These are phyloP conservation scores for Drosophila micromelanica DNA, from an alignment of 1,140 invertebrate genomes.

Conservation along the genomic window DNA sequence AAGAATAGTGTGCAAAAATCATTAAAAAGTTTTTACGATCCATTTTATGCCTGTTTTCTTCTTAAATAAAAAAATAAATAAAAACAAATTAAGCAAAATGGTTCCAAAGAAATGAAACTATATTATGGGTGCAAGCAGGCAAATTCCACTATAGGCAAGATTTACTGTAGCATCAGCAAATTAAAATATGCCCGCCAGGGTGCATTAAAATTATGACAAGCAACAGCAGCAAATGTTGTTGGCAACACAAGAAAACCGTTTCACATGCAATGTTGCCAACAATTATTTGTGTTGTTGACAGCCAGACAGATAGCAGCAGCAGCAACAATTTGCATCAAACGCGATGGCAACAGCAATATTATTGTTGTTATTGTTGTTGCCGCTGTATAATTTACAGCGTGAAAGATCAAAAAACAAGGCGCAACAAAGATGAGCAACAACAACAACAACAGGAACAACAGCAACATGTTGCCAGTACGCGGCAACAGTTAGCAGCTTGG, in stretches of 20 bases:
- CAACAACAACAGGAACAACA: conserved; percentile 36
- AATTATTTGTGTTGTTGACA: conserved; percentile 77
- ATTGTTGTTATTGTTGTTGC: conserved; percentile 23
- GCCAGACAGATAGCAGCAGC: conserved; percentile 60
- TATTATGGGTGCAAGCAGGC: conserved; percentile 8
- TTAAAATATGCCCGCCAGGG: conserved; percentile 44
- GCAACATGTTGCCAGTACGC: conserved; percentile 55
- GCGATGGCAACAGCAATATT: conserved; percentile 6
- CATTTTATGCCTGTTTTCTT: conserved; percentile 21
- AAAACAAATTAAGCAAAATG: conserved; percentile 13
- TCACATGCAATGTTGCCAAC: conserved; percentile 69
- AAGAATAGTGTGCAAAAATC: conserved; percentile 61
- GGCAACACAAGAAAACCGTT: conserved; percentile 49
- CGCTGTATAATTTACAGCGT: conserved; percentile 57
- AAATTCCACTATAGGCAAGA: conserved; percentile 15
- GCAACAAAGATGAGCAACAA: conserved; percentile 43
- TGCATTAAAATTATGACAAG: conserved; percentile 63
- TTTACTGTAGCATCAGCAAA: conserved; percentile 32
- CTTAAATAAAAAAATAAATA: no score
- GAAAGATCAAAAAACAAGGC: conserved; percentile 61
- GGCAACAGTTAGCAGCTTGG: conserved; percentile 32
- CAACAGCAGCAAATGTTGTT: conserved; percentile 52
- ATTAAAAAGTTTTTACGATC: conserved; percentile 52
- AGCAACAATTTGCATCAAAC: conserved; percentile 67
- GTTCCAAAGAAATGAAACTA: conserved; percentile 49